Base-by-base conservation (phyloP, 2,113 vertebrate species). In the Piprites chloris region DNA sequence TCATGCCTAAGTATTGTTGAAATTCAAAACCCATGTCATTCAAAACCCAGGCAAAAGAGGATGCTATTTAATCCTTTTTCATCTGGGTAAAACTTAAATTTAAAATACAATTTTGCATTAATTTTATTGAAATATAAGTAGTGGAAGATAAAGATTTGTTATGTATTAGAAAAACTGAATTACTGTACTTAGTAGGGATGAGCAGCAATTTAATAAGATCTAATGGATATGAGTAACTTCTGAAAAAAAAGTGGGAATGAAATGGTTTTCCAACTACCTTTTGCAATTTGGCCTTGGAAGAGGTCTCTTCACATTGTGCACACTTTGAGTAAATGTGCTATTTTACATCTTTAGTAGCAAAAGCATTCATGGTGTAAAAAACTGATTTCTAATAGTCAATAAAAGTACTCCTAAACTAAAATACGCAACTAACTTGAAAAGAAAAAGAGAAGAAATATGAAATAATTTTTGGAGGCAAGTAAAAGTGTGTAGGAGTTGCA, bases 401-500 rank as follows among this genome's bases (percentile, higher is more conserved):
- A 87, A 32, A 85, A 93, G 24, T 87, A 81, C 52, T 78, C 4
- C 35, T 82, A 47, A 75, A 56, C 12, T 58, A 66, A 90, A 90
- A 83, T 85, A 53, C 7, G 23, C 63, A 86, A 49, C 17, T 85
- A 49, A 76, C 7, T 33, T n/a, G 47, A 68, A 59, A 81, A 83
- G 61, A 33, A 75, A 78, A 84, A 92, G 50, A 83, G 37, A 74
- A 90, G 30, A 41, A 59, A 63, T 20, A 20, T 1, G 2, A 44
- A 89, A 81, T 18, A 86, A 35, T n/a, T 81, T 90, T 61, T 89
- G 30, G 65, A 87, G 58, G 49, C 68, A 85, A 67, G 66, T 72
- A 79, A 63, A 72, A 19, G 12, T 65, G 53, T 66, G 91, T 95
- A 91, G 95, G 87, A 91, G 81, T 94, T 91, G 49, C 53, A 19